A percentile compares a stretch with the other conserved stretches of the same genome.
Conservation (phyloP, 2,888 invertebrate species). For the Malthinus seriepunctatus region DNA sequence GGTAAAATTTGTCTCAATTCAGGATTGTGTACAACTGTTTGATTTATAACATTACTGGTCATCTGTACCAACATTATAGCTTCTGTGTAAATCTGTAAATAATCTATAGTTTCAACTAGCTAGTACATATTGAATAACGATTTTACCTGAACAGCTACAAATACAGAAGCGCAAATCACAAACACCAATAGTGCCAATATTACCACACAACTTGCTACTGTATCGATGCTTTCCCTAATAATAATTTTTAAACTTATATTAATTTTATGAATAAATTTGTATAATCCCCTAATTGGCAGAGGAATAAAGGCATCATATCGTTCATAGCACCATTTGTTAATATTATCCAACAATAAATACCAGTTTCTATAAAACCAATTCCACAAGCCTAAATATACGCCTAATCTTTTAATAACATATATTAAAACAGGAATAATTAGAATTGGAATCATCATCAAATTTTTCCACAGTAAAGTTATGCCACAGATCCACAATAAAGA, state of each 20-base stretch:
- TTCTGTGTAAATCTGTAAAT: constrained; percentile 85
- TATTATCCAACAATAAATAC: constrained; percentile 30
- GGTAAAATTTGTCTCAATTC: constrained; percentile 84
- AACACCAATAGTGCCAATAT: constrained; percentile 84
- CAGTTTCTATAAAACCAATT: constrained; percentile 54
- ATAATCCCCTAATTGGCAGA: constrained; percentile 75
- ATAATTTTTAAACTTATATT: constrained; percentile 65
- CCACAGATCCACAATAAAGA: constrained; percentile 80
- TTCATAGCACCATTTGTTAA: constrained; percentile 64
- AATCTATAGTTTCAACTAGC: neutral
- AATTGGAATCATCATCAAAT: constrained; percentile 79
- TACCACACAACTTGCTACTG: constrained; percentile 83
- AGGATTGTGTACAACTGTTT: constrained; percentile 87
- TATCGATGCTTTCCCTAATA: constrained; percentile 78
- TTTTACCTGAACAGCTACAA: constrained; percentile 79
- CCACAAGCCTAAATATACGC: constrained; percentile 60
- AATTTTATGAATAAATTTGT: constrained; percentile 68
- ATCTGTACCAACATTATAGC: constrained; percentile 89
- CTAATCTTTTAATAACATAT: constrained; percentile 63
- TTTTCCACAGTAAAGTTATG: constrained; percentile 83
- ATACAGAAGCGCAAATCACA: constrained; percentile 76
- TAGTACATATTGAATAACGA: neutral
- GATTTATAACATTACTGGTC: constrained; percentile 85
- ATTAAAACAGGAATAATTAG: constrained; percentile 77
- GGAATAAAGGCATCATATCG: constrained; percentile 74